Percentiles rank a stretch among this genome's conserved stretches.
These are phyloP conservation scores for Drosophila antonietae DNA, from an alignment of 2,888 invertebrate species.

Conservation along the genomic window DNA sequence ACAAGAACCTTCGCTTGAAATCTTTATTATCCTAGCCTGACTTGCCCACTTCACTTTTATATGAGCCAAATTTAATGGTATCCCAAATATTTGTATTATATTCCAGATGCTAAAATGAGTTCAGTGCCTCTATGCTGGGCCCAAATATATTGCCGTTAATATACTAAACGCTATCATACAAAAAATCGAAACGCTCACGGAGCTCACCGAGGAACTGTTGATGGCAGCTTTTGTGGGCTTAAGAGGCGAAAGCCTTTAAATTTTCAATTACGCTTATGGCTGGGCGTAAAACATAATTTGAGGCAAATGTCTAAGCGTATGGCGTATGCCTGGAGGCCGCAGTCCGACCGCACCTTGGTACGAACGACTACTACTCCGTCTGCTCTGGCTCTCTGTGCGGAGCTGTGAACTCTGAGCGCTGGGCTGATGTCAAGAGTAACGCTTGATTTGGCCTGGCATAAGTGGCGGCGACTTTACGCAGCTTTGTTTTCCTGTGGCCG, in stretches of 20 bases:
- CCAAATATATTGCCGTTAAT: neutral
- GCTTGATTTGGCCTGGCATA: conserved; percentile 76
- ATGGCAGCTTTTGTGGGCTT: neutral
- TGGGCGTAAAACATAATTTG: conserved; percentile 81
- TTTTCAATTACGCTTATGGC: conserved; percentile 79
- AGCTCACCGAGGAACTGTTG: conserved; percentile 4
- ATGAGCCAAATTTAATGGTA: neutral
- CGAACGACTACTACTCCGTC: neutral
- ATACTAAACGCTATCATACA: neutral
- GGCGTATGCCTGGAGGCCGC: conserved; percentile 5
- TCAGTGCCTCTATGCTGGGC: neutral
- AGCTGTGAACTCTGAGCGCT: neutral
- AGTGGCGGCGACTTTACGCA: conserved; percentile 60
- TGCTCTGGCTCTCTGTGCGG: neutral
- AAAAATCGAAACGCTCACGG: neutral
- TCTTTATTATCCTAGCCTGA: neutral
- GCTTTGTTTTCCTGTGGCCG: conserved; percentile 33
- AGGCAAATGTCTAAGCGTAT: conserved; percentile 55
- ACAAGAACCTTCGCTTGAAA: neutral
- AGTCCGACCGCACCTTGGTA: conserved; percentile 14
- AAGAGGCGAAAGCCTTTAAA: conserved; percentile 37
- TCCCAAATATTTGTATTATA: neutral
- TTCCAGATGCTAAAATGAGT: neutral
- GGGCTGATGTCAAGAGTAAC: conserved; percentile 44
- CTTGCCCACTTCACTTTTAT: neutral